These are phyloP conservation scores for Solenopsis invicta DNA, from an alignment of 1,140 invertebrate species.

Conservation along the genomic window DNA sequence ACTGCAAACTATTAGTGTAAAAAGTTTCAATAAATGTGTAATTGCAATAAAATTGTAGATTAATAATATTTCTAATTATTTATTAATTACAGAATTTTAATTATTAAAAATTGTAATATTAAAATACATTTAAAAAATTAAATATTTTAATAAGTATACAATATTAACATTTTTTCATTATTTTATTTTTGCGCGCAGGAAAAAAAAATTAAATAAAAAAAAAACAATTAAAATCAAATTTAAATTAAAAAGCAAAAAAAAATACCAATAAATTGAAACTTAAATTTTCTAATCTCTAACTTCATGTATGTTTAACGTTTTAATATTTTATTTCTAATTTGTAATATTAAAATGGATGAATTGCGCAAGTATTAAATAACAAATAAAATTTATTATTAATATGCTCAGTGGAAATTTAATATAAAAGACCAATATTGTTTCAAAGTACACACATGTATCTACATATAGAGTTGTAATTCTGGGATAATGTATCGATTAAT, in stretches of 20 bases:
- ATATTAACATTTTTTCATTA: neutral
- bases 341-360: neutral
- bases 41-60: neutral
- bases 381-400: conserved; percentile 18
- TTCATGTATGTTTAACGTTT: neutral
- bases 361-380: neutral
- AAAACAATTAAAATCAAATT: neutral
- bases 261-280: neutral
- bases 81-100: conserved; percentile 18
- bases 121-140: neutral
- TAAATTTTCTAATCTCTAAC: neutral
- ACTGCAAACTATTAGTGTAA: conserved; percentile 66
- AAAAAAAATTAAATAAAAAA: neutral
- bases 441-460: conserved; percentile 19
- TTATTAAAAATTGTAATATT: neutral
- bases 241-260: neutral
- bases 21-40: conserved; percentile 24
- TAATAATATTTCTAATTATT: neutral
- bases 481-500: conserved; percentile 64
- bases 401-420: conserved; percentile 9
- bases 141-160: neutral
- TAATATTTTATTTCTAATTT: conserved; percentile 19
- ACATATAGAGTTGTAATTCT: conserved; percentile 38
- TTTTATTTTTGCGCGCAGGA: neutral
- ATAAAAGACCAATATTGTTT: conserved; percentile 27